These are phyloP conservation scores for Merluccius polli DNA, from an alignment of 2,797 vertebrate species.

Conservation along the genomic window DNA sequence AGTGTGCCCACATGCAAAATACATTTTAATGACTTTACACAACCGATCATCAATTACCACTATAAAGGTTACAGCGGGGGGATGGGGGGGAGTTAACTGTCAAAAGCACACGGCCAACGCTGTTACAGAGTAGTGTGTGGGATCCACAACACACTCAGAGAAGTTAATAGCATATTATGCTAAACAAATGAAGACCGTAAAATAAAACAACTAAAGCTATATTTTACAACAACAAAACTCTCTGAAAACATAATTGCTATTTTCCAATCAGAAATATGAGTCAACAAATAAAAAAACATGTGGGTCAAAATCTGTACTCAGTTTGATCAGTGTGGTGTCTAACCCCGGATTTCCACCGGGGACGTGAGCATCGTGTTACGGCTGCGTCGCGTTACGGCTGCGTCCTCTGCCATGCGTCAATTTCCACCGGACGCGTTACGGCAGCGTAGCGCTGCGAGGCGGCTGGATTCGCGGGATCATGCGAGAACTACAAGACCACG, in stretches of 20 bases:
- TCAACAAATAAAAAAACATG: not conserved
- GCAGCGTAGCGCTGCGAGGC: too few relatives aligned
- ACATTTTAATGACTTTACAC: slow-evolving; percentile 5
- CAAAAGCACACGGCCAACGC: not conserved
- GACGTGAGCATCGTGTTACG: too few relatives aligned
- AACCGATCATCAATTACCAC: not conserved
- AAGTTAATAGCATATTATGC: too few relatives aligned
- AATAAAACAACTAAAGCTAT: not conserved
- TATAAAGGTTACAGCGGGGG: not conserved
- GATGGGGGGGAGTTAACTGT: not conserved
- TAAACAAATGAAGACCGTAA: not conserved
- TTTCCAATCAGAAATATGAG: not conserved
- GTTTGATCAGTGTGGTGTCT: too few relatives aligned
- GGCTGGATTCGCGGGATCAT: too few relatives aligned
- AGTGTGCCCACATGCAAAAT: not conserved
- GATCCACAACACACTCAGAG: not conserved
- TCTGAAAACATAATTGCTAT: not conserved
- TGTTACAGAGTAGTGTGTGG: not conserved
- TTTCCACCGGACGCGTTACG: too few relatives aligned
- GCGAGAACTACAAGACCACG: too few relatives aligned
- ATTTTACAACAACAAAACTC: not conserved
- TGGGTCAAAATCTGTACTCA: not conserved
- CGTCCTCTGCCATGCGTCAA: too few relatives aligned
- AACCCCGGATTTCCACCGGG: too few relatives aligned
- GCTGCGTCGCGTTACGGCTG: too few relatives aligned